phyloP scores from a whole-genome alignment of 2,888 invertebrate genomes.

The Polyommatus icarus region DNA sequence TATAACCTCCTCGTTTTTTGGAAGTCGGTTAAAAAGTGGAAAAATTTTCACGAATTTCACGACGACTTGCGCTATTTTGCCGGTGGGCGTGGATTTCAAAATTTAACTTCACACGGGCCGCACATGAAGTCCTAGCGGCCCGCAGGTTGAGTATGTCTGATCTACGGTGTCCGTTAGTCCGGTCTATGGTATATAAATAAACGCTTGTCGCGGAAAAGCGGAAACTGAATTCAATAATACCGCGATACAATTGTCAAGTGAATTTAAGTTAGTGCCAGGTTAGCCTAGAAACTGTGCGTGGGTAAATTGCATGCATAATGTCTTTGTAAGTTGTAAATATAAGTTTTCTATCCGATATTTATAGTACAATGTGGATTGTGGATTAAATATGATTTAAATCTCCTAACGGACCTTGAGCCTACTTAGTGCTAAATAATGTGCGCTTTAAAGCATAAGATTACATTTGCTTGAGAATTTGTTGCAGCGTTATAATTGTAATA shows the following conservation, averaged over 20 bases:
- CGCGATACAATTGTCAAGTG: slow-evolving; percentile 61
- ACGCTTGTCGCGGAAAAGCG: slow-evolving; percentile 45
- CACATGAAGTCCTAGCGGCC: too few relatives aligned
- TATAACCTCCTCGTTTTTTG: too few relatives aligned
- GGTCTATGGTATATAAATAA: slow-evolving; percentile 47
- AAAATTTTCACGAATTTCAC: too few relatives aligned
- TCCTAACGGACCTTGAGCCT: slow-evolving; percentile 22
- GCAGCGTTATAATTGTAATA: neutral
- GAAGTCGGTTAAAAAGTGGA: too few relatives aligned
- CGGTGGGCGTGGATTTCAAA: too few relatives aligned
- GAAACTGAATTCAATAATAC: slow-evolving; percentile 56
- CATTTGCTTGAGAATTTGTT: neutral
- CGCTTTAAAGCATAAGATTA: slow-evolving; percentile 14
- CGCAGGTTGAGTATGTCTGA: too few relatives aligned
- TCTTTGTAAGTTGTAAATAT: slow-evolving; percentile 36
- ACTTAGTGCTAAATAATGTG: slow-evolving; percentile 16
- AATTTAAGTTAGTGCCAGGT: slow-evolving; percentile 52
- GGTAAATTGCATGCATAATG: slow-evolving; percentile 44
- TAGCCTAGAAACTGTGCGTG: slow-evolving; percentile 48
- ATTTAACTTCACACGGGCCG: too few relatives aligned
- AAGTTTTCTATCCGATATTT: slow-evolving; percentile 32
- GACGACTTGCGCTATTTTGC: too few relatives aligned
- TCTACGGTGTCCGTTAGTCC: slow-evolving; percentile 38
- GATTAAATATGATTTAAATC: slow-evolving; percentile 26
- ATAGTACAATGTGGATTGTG: neutral